phyloP scores from a whole-genome alignment of 2,797 vertebrate genomes.

The Emys orbicularis region DNA sequence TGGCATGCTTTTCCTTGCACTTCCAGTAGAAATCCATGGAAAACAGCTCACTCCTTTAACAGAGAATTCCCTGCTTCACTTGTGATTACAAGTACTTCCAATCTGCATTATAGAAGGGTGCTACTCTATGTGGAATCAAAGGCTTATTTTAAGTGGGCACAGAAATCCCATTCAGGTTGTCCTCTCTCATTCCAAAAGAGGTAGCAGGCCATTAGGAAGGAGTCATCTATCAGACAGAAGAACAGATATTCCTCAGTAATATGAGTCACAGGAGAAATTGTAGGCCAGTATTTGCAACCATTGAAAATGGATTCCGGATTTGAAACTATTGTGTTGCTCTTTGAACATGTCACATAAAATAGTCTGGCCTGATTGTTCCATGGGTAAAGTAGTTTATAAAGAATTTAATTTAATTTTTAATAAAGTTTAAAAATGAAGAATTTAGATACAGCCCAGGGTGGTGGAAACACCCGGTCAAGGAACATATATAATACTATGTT shows the following conservation, averaged over 20 bases:
- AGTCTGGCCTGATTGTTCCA: background rate
- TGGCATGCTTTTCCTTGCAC: background rate
- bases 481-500: background rate
- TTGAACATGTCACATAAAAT: background rate
- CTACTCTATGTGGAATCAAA: background rate
- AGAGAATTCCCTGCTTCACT: background rate
- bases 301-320: background rate
- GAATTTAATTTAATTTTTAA: no score
- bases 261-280: background rate
- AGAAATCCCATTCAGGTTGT: background rate
- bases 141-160: background rate
- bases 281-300: background rate
- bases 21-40: background rate
- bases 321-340: background rate
- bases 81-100: background rate
- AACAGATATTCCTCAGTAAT: background rate
- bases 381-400: background rate
- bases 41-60: background rate
- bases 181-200: background rate
- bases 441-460: background rate
- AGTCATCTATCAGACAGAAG: background rate
- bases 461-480: rapidly evolving
- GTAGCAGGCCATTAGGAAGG: background rate
- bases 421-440: background rate
- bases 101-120: background rate